Conservation (phyloP, 2,888 invertebrate genomes). For the Drosophila niveifrons region DNA sequence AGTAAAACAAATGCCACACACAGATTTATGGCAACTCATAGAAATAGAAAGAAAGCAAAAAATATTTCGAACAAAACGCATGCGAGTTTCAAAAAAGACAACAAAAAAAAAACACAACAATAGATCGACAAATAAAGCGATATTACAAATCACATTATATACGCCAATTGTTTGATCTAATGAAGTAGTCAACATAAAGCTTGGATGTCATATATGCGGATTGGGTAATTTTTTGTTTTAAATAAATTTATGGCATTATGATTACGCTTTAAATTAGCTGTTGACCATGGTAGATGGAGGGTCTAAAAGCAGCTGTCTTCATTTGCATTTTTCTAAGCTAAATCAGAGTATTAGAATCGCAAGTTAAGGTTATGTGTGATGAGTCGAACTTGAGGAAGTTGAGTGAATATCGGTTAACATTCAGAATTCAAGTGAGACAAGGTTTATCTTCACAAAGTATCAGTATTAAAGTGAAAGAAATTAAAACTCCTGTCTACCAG, state of each 20-base stretch:
- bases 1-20: constrained; percentile 16
- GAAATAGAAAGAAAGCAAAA: not conserved
- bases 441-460: not conserved
- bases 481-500: not conserved
- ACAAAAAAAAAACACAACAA: constrained; percentile 3
- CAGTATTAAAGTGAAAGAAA: not conserved
- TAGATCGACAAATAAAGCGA: not conserved
- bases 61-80: not conserved
- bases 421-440: not conserved
- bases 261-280: constrained; percentile 47
- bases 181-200: not conserved
- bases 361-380: constrained; percentile 8
- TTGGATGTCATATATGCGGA: not conserved
- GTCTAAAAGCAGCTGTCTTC: constrained; percentile 10
- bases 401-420: not conserved
- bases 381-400: constrained; percentile 7
- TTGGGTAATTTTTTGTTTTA: constrained; percentile 12
- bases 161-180: constrained; percentile 2
- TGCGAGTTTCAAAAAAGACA: not conserved
- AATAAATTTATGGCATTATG: not conserved
- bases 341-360: constrained; percentile 5
- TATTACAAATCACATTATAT: constrained; percentile 11
- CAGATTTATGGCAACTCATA: not conserved
- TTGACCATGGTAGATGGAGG: constrained; percentile 50
- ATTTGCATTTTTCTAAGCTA: constrained; percentile 17